Percentiles rank a stretch among this genome's conserved stretches.
Conservation (phyloP, 2,113 vertebrate species). For the Lamprotornis superbus region DNA sequence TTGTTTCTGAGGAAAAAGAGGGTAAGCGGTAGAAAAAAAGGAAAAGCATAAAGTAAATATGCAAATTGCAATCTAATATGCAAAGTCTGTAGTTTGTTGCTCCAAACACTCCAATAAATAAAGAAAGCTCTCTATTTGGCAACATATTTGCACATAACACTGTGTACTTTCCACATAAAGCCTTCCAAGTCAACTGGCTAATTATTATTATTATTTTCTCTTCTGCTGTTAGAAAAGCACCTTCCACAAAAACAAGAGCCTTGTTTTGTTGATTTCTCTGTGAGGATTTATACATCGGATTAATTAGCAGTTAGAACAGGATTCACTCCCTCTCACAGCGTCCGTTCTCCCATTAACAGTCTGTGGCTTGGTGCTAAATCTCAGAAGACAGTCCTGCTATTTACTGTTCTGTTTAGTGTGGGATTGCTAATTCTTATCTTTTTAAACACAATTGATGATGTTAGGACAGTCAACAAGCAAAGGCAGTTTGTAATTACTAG, state of each 20-base stretch:
- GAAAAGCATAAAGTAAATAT: slow-evolving; percentile 18
- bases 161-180: slow-evolving; percentile 8
- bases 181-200: slow-evolving; percentile 29
- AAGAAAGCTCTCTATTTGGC: slow-evolving; percentile 28
- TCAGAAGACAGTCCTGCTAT: not conserved
- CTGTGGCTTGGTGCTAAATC: slow-evolving; percentile 34
- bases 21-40: not conserved
- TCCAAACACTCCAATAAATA: slow-evolving; percentile 53
- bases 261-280: slow-evolving; percentile 23
- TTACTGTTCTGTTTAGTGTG: slow-evolving; percentile 10
- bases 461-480: not conserved
- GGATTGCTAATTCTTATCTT: slow-evolving; percentile 38
- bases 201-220: slow-evolving; percentile 56
- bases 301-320: slow-evolving; percentile 43
- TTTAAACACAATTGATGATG: not conserved
- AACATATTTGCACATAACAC: not conserved
- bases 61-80: slow-evolving; percentile 46
- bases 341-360: slow-evolving; percentile 25
- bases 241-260: slow-evolving; percentile 7
- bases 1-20: not conserved
- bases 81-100: slow-evolving; percentile 4
- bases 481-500: not conserved
- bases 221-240: slow-evolving; percentile 21
- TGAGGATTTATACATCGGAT: slow-evolving; percentile 14
- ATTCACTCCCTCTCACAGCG: slow-evolving; percentile 6